A percentile compares a stretch with the other conserved stretches of the same genome.
Evolutionary conservation across 1,140 invertebrate species (phyloP).

Genomic region (Panulirus ornatus): DNA sequence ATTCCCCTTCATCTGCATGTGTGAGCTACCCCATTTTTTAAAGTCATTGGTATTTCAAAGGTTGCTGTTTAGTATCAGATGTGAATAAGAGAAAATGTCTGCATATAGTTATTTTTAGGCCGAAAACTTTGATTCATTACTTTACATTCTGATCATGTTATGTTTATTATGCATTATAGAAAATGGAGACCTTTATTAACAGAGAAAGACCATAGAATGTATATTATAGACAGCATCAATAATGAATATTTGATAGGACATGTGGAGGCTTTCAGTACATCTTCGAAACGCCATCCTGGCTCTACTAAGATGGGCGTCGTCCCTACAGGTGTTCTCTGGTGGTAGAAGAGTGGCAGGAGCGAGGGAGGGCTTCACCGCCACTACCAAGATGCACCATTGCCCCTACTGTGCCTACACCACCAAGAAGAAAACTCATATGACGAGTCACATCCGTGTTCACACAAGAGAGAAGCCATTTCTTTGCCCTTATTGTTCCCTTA

Average conservation of each 20-base stretch:
- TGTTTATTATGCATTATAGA: not conserved
- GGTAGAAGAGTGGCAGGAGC: constrained; percentile 45
- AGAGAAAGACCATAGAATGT: not conserved
- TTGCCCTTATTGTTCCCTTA: constrained; percentile 51
- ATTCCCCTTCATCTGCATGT: too few species aligned
- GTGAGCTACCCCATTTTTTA: too few species aligned
- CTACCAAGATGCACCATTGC: constrained; percentile 51
- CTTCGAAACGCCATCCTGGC: not conserved
- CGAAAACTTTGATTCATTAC: too few species aligned
- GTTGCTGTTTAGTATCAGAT: too few species aligned
- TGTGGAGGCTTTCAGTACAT: not conserved
- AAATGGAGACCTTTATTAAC: not conserved
- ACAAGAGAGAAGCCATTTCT: constrained; percentile 63
- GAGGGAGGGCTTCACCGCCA: constrained; percentile 34
- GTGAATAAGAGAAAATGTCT: too few species aligned
- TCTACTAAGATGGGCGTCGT: constrained; percentile 67
- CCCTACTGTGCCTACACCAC: constrained; percentile 63
- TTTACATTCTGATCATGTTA: too few species aligned
- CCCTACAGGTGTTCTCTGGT: constrained; percentile 63
- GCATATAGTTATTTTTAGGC: too few species aligned
- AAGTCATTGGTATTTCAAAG: too few species aligned
- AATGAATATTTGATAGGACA: not conserved
- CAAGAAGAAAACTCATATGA: constrained; percentile 68
- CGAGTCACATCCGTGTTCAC: constrained; percentile 64
- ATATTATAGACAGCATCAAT: not conserved